Evolutionary conservation across 2,113 vertebrate species (phyloP), one percentile per base, ranked within the genome.

Genomic region (Nematolebias whitei): DNA sequence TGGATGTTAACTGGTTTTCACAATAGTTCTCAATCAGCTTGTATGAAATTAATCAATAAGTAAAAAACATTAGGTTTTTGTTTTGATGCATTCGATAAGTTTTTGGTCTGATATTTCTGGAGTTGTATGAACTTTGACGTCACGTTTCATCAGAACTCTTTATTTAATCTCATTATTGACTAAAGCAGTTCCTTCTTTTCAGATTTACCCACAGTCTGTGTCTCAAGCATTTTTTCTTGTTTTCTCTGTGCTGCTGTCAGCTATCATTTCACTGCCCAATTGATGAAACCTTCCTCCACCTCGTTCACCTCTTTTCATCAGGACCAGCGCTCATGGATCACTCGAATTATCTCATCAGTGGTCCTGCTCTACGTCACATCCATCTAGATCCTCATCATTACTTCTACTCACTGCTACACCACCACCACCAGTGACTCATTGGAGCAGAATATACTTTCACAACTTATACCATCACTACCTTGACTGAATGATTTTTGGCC

Each of bases 281-380:
- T 24, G 62, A 65, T 53, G 48, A 40, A 47, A 39, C 55, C 49
- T 7, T 52, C 62, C 29, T 45, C 40, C 14, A 29, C 32, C 41
- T 11, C 55, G 53, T 65, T 65, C 29, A 24, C 39, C 16, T 39
- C n/a, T 59, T 72, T 56, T 63, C 40, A 58, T 72, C 61, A 65
- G 44, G 59, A 63, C 47, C 47, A 14, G 40, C 23, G 20, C 43
- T 41, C 61, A 45, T 64, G n/a, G 14, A 4, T 39, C 40, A 20
- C 50, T 64, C 61, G 57, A 24, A 52, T 65, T 38, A 59, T 47
- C 62, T 58, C 53, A 72, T 48, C 52, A 41, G 53, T 32, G 41
- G 60, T 58, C 39, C 41, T 51, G 18, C 20, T 59, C 18, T 40
- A 44, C 61, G 43, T 72, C 53, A 38, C 60, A 63, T 70, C 19